Evolutionary conservation across 2,888 invertebrate species (phyloP), one percentile per base, ranked within the genome.

Genomic region (Plagiodera versicolora): DNA sequence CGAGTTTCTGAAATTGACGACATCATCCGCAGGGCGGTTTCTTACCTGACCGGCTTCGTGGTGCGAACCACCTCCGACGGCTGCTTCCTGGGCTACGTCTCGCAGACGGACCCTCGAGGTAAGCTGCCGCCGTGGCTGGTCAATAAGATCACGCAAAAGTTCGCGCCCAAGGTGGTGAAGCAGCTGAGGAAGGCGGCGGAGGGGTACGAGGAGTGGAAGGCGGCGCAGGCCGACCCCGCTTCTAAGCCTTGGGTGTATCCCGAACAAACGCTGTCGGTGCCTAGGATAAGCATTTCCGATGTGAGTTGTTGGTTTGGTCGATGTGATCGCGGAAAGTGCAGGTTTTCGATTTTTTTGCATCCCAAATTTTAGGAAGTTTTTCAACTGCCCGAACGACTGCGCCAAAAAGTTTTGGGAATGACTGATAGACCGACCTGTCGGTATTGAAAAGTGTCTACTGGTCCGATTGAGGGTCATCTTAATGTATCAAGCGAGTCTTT

Each of bases 41-140:
- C 85, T 35, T 78, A 86, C 65, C 74, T 87, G 68, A 86, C 87
- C 49, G 88, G 89, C 11, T 89, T 87, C 75, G 84, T 90, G 67
- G 86, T 95, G 63, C 83, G 91, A 55, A 82, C 85, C 2, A 77
- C 83, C 19, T 79, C 80, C 56, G 80, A 78, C 55, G 90, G 91
- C 64, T 91, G 92, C 75, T 89, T 90, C 81, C 82, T 95, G 59
- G 92, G 92, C 18, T 96, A 95, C 78, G 88, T 95, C 30, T 91
- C 95, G 1, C 92, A 95, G 73, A 92, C 92, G 3, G 95, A 95
- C 80, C 95, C 95, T 9, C 88, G 90, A 75, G 95, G 95, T 66
- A 88, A 88, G 47, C 82, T 95, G 58, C 95, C 95, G 1, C 88
- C 90, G 6, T 95, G 95, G 95, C 82, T 94, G 60, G 92, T 95